Evolutionary conservation across 2,888 invertebrate species (phyloP), one percentile per base, ranked within the genome.

Genomic region (Cataglyphis livida): DNA sequence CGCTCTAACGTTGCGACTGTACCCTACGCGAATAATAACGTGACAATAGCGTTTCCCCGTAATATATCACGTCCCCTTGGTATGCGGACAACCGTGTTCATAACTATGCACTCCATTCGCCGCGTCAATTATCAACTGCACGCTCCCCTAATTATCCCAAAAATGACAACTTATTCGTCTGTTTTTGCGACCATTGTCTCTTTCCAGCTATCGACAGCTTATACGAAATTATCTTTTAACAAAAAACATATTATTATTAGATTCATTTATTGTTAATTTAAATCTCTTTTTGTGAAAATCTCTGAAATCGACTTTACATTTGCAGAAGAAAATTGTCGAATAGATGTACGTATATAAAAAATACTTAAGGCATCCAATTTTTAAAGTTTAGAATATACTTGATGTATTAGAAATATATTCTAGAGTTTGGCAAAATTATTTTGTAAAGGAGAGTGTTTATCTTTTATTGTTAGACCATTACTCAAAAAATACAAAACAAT

Each of bases 101-200:
- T 65, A 64, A 41, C 79, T 64, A 59, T 51, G 68, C 54, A 78
- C 73, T 62, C 59, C 71, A 78, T 84, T 87, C 70, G 81, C 78
- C 44, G 74, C 74, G 82, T 87, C 83, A 84, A 87, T 87, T 82
- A 87, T 84, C 78, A 81, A 84, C 70, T 86, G 70, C 48, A 12
- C 5, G 18, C 35, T n/a, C 21, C 21, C 32, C 41, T 70, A 44
- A 59, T 59, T 71, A 25, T 28, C 65, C 7, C 15, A 68, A 68
- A 78, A 78, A 57, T 28, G 12, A 28, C 18, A 6, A 57, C 2
- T 7, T 5, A 12, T 18, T 28, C 41, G 6, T 38, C 10, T n/a
- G 7, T 32, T 3, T 15, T 44, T 12, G 21, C 9, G 18, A 44
- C 21, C 10, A 9, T 68, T 7, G 25, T 54, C 9, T 0, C n/a